These are phyloP conservation scores for Melanaphis sacchari DNA, from an alignment of 1,140 invertebrate genomes.

Conservation along the genomic window DNA sequence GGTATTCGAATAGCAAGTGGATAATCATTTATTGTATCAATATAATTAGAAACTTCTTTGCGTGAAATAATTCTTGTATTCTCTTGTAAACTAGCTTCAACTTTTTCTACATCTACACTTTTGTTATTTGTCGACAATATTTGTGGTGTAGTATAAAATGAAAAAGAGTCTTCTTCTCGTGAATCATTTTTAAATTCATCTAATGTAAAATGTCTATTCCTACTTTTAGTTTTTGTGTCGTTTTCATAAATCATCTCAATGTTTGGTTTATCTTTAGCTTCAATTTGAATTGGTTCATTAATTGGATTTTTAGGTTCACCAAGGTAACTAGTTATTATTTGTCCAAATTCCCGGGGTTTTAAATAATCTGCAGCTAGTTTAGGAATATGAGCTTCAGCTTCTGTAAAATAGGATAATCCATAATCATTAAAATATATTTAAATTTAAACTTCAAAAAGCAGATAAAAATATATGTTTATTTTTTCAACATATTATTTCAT, in stretches of 20 bases:
- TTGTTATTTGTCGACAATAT: not conserved
- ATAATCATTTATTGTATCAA: constrained; percentile 49
- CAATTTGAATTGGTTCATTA: constrained; percentile 13
- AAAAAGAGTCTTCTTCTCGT: not conserved
- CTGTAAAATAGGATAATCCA: constrained; percentile 33
- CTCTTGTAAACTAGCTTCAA: constrained; percentile 35
- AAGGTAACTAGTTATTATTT: constrained; percentile 53
- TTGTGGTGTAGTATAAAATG: not conserved
- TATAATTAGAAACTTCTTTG: constrained; percentile 8
- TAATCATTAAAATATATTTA: not conserved
- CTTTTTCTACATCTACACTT: not conserved
- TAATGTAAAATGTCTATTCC: constrained; percentile 32
- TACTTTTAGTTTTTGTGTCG: constrained; percentile 16
- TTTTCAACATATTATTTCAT: too few relatives aligned
- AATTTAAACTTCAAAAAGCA: too few relatives aligned
- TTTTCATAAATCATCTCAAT: constrained; percentile 43
- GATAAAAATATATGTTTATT: too few relatives aligned
- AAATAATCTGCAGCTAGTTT: constrained; percentile 40
- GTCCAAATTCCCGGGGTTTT: constrained; percentile 49
- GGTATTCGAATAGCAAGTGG: constrained; percentile 59
- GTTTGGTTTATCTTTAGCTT: not conserved
- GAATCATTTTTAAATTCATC: constrained; percentile 2
- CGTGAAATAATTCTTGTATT: constrained; percentile 15
- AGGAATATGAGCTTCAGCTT: constrained; percentile 51
- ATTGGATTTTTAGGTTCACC: not conserved